Evolutionary conservation across 2,113 vertebrate species (phyloP).

Genomic region (Rhinoderma darwinii): DNA sequence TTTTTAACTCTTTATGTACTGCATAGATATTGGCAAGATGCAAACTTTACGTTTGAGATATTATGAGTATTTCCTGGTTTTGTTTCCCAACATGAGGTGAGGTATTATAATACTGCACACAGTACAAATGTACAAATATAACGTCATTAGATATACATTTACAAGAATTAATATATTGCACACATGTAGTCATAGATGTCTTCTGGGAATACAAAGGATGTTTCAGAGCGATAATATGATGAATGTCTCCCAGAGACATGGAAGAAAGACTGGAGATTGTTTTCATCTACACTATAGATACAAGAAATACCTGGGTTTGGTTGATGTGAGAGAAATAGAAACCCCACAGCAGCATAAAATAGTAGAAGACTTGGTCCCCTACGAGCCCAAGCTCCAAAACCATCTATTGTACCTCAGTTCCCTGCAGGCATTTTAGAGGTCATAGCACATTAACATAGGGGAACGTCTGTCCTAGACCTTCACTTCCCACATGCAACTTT

Average conservation of each 20-base stretch:
- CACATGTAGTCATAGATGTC: conserved; percentile 6
- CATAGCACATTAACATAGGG: conserved; percentile 19
- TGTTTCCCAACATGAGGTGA: too few relatives aligned
- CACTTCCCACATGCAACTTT: conserved; percentile 11
- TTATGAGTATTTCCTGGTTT: not conserved
- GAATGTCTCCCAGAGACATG: not conserved
- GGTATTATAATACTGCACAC: too few relatives aligned
- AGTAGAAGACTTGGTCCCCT: not conserved
- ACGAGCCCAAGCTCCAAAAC: not conserved
- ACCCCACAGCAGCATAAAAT: conserved; percentile 15
- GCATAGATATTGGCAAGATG: not conserved
- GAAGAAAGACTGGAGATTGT: not conserved
- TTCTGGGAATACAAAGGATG: conserved; percentile 6
- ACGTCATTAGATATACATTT: too few relatives aligned
- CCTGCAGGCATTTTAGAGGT: conserved; percentile 30
- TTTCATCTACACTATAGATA: not conserved
- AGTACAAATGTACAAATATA: too few relatives aligned
- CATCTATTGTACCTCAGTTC: conserved; percentile 23
- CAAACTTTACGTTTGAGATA: not conserved
- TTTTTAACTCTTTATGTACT: conserved; percentile 6
- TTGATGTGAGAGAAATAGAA: not conserved
- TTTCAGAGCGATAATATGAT: conserved; percentile 8
- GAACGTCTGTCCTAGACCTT: conserved; percentile 15
- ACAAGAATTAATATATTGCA: not conserved
- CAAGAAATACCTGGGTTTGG: conserved; percentile 25